These are phyloP conservation scores for Cyphomyrmex costatus DNA, from an alignment of 1,140 invertebrate genomes.

Conservation along the genomic window DNA sequence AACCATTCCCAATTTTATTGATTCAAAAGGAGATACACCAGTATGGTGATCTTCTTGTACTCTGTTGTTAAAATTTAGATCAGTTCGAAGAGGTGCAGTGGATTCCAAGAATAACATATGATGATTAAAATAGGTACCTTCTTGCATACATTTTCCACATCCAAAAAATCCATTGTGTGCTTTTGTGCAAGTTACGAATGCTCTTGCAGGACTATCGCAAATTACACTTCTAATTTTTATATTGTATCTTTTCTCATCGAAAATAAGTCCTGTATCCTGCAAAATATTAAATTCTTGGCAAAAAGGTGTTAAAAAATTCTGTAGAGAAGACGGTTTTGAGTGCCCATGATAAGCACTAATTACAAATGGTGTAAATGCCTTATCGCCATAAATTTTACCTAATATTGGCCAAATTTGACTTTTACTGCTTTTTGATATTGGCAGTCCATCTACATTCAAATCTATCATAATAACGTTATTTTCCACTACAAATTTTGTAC, in stretches of 20 bases:
- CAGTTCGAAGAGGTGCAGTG: background rate
- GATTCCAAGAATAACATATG: slow-evolving; percentile 6
- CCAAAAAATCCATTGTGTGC: slow-evolving; percentile 7
- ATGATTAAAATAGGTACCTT: slow-evolving; percentile 12
- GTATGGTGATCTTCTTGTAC: slow-evolving; percentile 9
- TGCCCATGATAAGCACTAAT: slow-evolving; percentile 33
- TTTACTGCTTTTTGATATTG: slow-evolving; percentile 25
- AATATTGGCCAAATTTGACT: slow-evolving; percentile 41
- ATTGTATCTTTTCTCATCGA: slow-evolving; percentile 11
- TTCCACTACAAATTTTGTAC: background rate
- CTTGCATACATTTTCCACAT: background rate
- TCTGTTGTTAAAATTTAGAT: slow-evolving; percentile 12
- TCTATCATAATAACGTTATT: slow-evolving; percentile 18
- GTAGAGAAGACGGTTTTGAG: background rate
- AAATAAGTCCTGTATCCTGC: background rate
- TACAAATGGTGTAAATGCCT: slow-evolving; percentile 15
- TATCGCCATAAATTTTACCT: slow-evolving; percentile 6
- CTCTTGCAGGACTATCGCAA: slow-evolving; percentile 42
- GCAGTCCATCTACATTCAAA: slow-evolving; percentile 24
- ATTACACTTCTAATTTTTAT: slow-evolving; percentile 44
- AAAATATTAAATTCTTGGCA: slow-evolving; percentile 6
- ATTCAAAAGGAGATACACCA: slow-evolving; percentile 22
- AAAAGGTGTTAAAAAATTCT: slow-evolving; percentile 8
- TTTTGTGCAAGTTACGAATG: slow-evolving; percentile 40
- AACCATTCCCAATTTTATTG: slow-evolving; percentile 3